Percentiles rank a stretch among this genome's conserved stretches.
Evolutionary conservation across 2,113 vertebrate species (phyloP).

Genomic region (Gnathonemus longibarbis): DNA sequence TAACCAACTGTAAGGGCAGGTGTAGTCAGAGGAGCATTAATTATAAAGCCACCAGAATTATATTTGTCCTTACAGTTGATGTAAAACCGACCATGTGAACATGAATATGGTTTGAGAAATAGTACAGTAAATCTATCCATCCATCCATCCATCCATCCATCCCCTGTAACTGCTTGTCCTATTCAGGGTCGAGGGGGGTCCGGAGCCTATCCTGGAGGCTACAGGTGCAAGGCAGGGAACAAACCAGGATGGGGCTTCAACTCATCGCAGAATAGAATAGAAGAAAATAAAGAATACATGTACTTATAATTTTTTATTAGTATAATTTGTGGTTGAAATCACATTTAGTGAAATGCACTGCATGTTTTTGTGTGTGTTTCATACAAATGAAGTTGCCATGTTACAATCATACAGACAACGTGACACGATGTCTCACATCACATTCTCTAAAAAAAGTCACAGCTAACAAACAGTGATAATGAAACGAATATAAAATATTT

Average conservation of each 20-base stretch:
- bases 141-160: background rate
- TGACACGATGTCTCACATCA: background rate
- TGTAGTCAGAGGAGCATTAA: background rate
- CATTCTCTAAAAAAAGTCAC: background rate
- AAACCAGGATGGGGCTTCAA: background rate
- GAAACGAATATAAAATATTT: constrained; percentile 49
- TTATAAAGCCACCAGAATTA: background rate
- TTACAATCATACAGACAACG: background rate
- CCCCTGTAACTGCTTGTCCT: background rate
- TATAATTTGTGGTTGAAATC: background rate
- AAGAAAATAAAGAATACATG: background rate
- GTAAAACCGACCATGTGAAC: background rate
- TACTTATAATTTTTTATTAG: background rate
- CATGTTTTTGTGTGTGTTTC: background rate
- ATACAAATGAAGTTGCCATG: background rate
- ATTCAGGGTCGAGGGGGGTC: background rate
- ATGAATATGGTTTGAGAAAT: background rate
- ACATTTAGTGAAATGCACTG: background rate
- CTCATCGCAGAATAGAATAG: background rate
- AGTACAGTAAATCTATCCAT: background rate
- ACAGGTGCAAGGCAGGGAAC: background rate
- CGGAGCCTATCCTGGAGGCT: background rate
- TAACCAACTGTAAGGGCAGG: background rate
- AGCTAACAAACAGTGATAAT: constrained; percentile 15
- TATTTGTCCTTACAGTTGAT: background rate